Base-by-base conservation (phyloP, 2,888 invertebrate species). In the Brenthis hecate region DNA sequence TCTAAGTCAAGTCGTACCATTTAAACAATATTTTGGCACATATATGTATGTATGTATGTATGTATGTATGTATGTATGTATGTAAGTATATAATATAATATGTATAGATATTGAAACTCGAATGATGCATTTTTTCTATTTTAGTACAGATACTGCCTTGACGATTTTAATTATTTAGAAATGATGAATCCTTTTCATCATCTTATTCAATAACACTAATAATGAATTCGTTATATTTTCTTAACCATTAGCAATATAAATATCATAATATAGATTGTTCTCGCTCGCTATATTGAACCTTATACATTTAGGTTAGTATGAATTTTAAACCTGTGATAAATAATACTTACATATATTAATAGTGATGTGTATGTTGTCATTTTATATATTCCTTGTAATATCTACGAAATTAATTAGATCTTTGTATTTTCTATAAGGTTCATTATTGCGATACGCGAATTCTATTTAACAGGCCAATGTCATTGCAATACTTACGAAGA, bases 1-100 rank as follows among this genome's bases (percentile, higher is more conserved):
- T 85, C 83, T 86, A 87, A 87, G 86, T 88, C 86, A 86, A 83
- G 85, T 85, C 82, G 77, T 85, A 86, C 86, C 87, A 85, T 87
- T 85, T 85, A 81, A 80, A 72, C 78, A 82, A 84, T 84, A 84
- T 84, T 88, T 88, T 87, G 88, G 82, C 76, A 62, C 56, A 63
- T 32, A 13, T 32, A 23, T 11, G 11, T 36, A 43, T 43, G 36
- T 43, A 43, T 43, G 36, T 36, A 36, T 36, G 6, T 43, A 43
- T 2, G 36, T 36, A 36, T 6, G n/a, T 32, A 23, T 11, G 11
- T 36, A 43, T 43, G 36, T 43, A 43, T 43, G 36, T 36, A 36
- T 36, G 6, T 43, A 43, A 11, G 36, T 36, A 36, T 6, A 36
- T 8, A 43, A 11, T 43, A 43, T 43, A 43, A 11, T 43, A 43